phyloP scores from a whole-genome alignment of 2,113 vertebrate species.

The Prietella phreatophila region DNA sequence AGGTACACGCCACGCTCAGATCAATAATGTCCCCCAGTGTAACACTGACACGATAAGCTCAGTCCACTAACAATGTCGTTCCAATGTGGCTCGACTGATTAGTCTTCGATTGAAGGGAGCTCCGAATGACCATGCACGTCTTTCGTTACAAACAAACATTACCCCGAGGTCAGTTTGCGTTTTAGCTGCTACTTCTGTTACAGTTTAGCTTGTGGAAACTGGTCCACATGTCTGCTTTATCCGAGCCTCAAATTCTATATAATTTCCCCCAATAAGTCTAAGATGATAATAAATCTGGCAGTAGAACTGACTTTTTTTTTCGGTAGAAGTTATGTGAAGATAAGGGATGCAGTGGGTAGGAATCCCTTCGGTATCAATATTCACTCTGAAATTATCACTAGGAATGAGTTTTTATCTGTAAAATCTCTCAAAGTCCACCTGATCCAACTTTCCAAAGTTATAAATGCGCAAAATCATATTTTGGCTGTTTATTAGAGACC shows the following conservation, averaged over 20 bases:
- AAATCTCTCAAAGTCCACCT: too few species aligned
- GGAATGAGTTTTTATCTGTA: too few species aligned
- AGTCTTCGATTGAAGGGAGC: background rate
- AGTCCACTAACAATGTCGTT: background rate
- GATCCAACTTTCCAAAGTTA: background rate
- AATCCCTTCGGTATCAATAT: too few species aligned
- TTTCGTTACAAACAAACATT: background rate
- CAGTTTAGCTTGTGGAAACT: background rate
- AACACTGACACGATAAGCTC: background rate
- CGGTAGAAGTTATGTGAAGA: background rate
- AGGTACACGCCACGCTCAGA: background rate
- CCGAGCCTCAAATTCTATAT: too few species aligned
- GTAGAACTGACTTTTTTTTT: background rate
- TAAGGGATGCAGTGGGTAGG: too few species aligned
- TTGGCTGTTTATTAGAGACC: background rate
- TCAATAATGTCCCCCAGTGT: background rate
- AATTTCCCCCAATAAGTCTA: too few species aligned
- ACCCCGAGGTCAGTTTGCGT: background rate
- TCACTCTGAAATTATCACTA: background rate
- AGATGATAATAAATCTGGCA: too few species aligned
- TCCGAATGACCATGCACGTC: background rate
- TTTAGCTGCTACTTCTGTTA: background rate
- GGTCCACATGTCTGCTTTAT: background rate
- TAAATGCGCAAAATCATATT: background rate
- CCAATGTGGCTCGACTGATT: background rate